Evolutionary conservation across 2,113 vertebrate species (phyloP).

Genomic region (Diglossa brunneiventris): DNA sequence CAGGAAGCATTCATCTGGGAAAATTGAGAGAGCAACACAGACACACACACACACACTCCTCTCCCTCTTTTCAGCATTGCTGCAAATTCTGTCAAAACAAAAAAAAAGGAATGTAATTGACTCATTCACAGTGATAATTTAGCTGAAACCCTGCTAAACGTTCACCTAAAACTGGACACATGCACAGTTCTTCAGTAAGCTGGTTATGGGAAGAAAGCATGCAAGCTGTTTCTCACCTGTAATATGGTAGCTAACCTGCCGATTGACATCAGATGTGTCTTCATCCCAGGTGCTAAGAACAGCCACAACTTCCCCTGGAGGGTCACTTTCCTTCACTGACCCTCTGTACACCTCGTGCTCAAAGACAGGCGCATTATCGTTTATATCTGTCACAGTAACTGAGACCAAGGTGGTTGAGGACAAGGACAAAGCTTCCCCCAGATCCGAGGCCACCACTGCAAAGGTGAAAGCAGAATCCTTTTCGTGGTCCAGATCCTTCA

Average conservation of each 20-base stretch:
- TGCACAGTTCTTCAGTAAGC: neutral
- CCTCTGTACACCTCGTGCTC: slow-evolving; percentile 86
- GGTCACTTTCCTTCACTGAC: slow-evolving; percentile 88
- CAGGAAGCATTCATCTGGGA: neutral
- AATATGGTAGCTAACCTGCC: slow-evolving; percentile 96
- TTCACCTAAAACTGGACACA: neutral
- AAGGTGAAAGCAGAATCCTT: slow-evolving; percentile 85
- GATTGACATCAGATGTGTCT: slow-evolving; percentile 88
- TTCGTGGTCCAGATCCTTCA: slow-evolving; percentile 91
- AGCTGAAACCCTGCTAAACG: neutral
- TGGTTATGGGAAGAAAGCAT: neutral
- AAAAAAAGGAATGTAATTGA: neutral
- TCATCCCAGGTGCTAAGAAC: slow-evolving; percentile 91
- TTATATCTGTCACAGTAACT: slow-evolving; percentile 89
- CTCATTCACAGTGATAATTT: neutral
- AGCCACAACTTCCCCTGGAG: slow-evolving; percentile 92
- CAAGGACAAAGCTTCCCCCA: slow-evolving; percentile 87
- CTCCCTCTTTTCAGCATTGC: neutral
- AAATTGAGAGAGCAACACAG: neutral
- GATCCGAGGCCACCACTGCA: slow-evolving; percentile 89
- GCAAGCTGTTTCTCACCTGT: slow-evolving; percentile 82
- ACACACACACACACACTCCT: neutral
- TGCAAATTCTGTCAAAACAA: neutral
- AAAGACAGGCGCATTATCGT: slow-evolving; percentile 90
- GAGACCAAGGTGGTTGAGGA: slow-evolving; percentile 86